phyloP scores from a whole-genome alignment of 2,888 invertebrate species.

The Orchesellides sinensis region DNA sequence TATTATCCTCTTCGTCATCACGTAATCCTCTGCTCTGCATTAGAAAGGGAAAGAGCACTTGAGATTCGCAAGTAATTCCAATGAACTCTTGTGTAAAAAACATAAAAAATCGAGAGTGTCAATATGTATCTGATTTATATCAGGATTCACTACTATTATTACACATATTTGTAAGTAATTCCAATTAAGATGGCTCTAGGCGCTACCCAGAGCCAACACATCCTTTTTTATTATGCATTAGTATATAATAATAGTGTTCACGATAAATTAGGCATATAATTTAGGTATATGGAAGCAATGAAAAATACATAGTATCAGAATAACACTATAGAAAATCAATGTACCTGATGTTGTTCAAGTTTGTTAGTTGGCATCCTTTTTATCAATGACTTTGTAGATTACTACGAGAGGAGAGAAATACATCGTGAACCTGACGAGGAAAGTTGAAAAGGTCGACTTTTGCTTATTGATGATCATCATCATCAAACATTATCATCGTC shows the following conservation, averaged over 20 bases:
- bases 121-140: background rate
- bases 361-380: background rate
- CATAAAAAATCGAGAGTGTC: slow-evolving; percentile 22
- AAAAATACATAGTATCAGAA: background rate
- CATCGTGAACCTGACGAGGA: too few species aligned
- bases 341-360: background rate
- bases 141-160: background rate
- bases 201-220: background rate
- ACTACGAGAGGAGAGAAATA: background rate
- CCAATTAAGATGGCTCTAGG: slow-evolving; percentile 22
- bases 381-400: slow-evolving; percentile 28
- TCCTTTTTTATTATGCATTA: background rate
- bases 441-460: background rate
- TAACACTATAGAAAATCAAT: too few species aligned
- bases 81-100: background rate
- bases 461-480: background rate
- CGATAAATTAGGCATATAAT: background rate
- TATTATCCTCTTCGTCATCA: slow-evolving; percentile 2
- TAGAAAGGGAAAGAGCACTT: background rate
- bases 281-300: background rate
- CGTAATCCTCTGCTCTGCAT: background rate
- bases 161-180: slow-evolving; percentile 15
- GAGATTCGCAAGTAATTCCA: slow-evolving; percentile 1
- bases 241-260: slow-evolving; percentile 1
- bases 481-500: background rate